phyloP scores from a whole-genome alignment of 2,797 vertebrate genomes.

The Peromyscus melanophrys region DNA sequence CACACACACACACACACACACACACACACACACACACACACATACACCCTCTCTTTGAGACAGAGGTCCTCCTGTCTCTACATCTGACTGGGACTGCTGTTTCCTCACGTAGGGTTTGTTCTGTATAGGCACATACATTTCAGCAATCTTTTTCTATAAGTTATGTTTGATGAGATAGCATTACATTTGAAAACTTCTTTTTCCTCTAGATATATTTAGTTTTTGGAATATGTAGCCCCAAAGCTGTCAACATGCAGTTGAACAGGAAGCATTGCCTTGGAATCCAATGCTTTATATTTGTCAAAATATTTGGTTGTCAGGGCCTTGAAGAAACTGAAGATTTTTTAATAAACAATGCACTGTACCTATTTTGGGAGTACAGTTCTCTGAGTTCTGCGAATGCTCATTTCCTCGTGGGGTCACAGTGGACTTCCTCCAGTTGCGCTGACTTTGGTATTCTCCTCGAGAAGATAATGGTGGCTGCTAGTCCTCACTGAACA shows the following conservation, averaged over 20 bases:
- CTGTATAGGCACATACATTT: not conserved
- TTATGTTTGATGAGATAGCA: not conserved
- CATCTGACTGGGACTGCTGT: not conserved
- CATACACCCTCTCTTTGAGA: too few relatives aligned
- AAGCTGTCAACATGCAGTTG: not conserved
- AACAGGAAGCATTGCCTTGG: conserved; percentile 52
- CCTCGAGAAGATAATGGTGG: not conserved
- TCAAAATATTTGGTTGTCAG: conserved; percentile 72
- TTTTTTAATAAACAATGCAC: conserved; percentile 2
- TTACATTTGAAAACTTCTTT: conserved; percentile 53
- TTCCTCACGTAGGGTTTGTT: conserved; percentile 19
- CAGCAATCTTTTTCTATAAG: conserved; percentile 12
- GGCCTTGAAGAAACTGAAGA: not conserved
- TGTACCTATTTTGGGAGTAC: conserved; percentile 40
- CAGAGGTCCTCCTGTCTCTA: not conserved
- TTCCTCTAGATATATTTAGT: conserved; percentile 15
- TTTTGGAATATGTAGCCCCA: not conserved
- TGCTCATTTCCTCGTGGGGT: not conserved
- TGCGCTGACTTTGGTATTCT: not conserved
- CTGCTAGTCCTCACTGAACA: not conserved
- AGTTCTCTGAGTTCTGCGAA: not conserved
- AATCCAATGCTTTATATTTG: conserved; percentile 51
- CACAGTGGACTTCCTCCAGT: not conserved
- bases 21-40: too few relatives aligned
- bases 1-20: too few relatives aligned